phyloP scores from a whole-genome alignment of 37 sponge, comb jelly and placozoan species.

The Beroe ovata region DNA sequence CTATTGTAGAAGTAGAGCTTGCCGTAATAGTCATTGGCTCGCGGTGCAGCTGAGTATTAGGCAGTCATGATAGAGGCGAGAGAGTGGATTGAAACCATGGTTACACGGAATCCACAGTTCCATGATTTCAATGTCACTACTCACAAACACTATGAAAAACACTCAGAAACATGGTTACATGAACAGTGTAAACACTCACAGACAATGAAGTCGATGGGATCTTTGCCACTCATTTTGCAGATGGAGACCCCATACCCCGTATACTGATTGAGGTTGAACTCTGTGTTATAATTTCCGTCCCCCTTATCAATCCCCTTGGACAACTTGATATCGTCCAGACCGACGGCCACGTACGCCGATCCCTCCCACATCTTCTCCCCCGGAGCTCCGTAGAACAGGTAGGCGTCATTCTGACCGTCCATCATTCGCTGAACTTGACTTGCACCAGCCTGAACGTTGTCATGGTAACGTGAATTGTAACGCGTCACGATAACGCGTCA shows the following conservation, averaged over 20 bases:
- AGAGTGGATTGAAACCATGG: too few species aligned
- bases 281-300: neutral
- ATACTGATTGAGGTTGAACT: conserved; percentile 43
- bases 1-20: conserved; percentile 42
- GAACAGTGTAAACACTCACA: neutral
- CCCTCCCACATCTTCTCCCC: conserved; percentile 56
- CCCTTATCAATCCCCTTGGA: conserved; percentile 42
- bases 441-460: conserved; percentile 48
- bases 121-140: too few species aligned
- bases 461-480: too few species aligned
- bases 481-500: too few species aligned
- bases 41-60: conserved; percentile 55
- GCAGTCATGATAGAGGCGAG: too few species aligned
- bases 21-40: conserved; percentile 34
- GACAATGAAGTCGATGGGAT: conserved; percentile 41
- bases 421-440: conserved; percentile 27
- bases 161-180: too few species aligned
- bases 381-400: conserved; percentile 60
- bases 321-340: conserved; percentile 8
- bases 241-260: conserved; percentile 22
- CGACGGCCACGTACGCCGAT: conserved; percentile 9
- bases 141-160: too few species aligned
- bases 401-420: neutral
- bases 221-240: conserved; percentile 31
- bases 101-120: too few species aligned